Percentiles rank a stretch among this genome's conserved stretches.
phyloP scores from a whole-genome alignment of 2,797 vertebrate species.

The Sebastolobus alascanus region DNA sequence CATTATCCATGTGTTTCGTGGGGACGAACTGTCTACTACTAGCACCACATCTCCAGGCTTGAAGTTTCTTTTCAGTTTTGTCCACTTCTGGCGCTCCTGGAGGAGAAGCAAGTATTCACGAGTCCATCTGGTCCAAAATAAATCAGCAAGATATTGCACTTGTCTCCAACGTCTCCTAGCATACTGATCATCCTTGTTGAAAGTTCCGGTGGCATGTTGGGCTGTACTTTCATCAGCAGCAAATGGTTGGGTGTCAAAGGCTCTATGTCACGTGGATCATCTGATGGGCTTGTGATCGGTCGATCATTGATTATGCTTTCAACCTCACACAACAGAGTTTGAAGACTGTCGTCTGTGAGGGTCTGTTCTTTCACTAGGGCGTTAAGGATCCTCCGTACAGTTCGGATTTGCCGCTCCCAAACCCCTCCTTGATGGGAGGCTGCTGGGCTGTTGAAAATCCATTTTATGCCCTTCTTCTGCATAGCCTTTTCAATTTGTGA shows the following conservation, averaged over 20 bases:
- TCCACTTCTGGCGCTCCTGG: background rate
- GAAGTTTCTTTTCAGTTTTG: background rate
- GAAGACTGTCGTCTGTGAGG: background rate
- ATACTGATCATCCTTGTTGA: background rate
- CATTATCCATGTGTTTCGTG: background rate
- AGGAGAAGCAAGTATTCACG: background rate
- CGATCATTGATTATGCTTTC: background rate
- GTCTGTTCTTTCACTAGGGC: background rate
- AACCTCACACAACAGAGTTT: background rate
- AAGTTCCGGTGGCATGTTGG: background rate
- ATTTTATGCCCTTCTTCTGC: slow-evolving; percentile 7
- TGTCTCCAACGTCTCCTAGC: background rate
- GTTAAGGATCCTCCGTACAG: background rate
- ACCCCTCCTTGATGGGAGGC: slow-evolving; percentile 16
- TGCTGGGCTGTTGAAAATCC: slow-evolving; percentile 25
- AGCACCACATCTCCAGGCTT: background rate
- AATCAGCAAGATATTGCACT: background rate
- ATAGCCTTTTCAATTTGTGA: background rate
- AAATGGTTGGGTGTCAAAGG: background rate
- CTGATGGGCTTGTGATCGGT: background rate
- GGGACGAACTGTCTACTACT: background rate
- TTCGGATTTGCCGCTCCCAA: background rate
- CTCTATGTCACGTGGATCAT: background rate
- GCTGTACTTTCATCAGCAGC: background rate
- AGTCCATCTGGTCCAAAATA: background rate